Percentiles rank a stretch among this genome's conserved stretches.
These are phyloP conservation scores for Caenorhabditis virilis DNA, from an alignment of 2,888 invertebrate species.

Conservation along the genomic window DNA sequence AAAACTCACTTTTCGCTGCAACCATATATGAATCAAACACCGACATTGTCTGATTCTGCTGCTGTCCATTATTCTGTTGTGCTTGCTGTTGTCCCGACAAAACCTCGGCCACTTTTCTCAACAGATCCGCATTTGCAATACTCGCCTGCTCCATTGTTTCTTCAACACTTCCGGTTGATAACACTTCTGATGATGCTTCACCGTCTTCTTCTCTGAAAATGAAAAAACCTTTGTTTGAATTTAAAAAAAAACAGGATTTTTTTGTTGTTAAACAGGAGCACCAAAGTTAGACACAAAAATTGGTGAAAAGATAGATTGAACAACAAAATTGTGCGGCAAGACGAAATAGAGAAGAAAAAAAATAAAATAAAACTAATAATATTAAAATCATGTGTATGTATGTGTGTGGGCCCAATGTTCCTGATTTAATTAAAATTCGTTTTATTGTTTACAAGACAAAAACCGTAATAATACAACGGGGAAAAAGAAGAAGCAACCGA, in stretches of 20 bases:
- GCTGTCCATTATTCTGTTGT: conserved; percentile 1
- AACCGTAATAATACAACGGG: background rate
- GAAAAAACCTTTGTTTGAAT: background rate
- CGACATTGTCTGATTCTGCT: background rate
- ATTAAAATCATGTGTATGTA: conserved; percentile 45
- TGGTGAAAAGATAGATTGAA: no score
- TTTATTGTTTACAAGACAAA: conserved; percentile 26
- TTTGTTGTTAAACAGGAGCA: no score
- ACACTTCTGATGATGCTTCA: conserved; percentile 25
- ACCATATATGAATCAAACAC: background rate
- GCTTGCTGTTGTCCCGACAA: conserved; percentile 16
- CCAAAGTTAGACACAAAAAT: no score
- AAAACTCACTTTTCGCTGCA: background rate
- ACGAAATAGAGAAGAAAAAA: background rate
- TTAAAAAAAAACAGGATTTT: conserved; percentile 6
- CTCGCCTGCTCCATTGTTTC: conserved; percentile 30
- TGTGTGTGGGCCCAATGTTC: conserved; percentile 25
- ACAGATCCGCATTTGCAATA: conserved; percentile 22
- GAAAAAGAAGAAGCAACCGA: conserved; percentile 1
- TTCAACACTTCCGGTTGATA: conserved; percentile 34
- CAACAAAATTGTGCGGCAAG: no score
- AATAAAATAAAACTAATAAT: conserved; percentile 39
- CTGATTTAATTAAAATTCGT: conserved; percentile 45
- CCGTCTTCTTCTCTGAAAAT: conserved; percentile 37
- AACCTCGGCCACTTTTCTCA: conserved; percentile 27